Evolutionary conservation across 2,797 vertebrate species (phyloP), one percentile per base, ranked within the genome.

Genomic region (Gymnoscopelus braueri): DNA sequence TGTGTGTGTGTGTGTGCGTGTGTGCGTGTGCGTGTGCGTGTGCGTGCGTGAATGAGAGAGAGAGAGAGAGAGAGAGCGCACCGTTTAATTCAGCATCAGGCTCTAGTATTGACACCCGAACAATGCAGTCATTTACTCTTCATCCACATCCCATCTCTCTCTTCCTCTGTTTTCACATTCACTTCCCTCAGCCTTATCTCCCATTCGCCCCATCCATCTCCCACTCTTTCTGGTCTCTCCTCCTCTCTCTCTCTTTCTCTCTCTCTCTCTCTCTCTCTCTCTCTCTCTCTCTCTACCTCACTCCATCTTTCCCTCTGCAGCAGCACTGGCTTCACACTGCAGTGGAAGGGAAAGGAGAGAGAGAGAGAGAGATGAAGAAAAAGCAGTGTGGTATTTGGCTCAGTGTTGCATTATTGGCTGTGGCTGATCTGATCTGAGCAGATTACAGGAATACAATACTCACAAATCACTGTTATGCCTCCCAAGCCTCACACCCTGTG

Each of bases 391-490:
- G 88, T 90, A 89, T 92, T 93, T 90, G 83, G 88, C 86, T 91
- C 87, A 83, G 79, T 84, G 87, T 88, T 84, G 89, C 88, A 87
- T 91, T 93, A 92, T 93, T 93, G 91, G 87, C 88, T 90, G 84
- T 83, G 84, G 86, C 88, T 93, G 91, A 92, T 92, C 88, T 92
- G 90, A 94, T 93, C 88, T 81, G 88, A 92, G 86, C 82, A 91
- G 91, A 94, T 93, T 91, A 93, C 84, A 92, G 86, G 85, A 92
- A 93, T 89, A 88, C 91, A 91, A 90, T 90, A 86, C 88, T 85
- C 89, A 85, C 89, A 90, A 90, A 91, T 91, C 89, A 87, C 82
- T 60, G 71, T 69, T 78, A 71, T 75, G 74, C 81, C 77, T 83
- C 76, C 86, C 81, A 74, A 84, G 78, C 69, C 75, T 78, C 77